Conservation (phyloP, 2,888 invertebrate species). For the Onthophagus sagittarius region DNA sequence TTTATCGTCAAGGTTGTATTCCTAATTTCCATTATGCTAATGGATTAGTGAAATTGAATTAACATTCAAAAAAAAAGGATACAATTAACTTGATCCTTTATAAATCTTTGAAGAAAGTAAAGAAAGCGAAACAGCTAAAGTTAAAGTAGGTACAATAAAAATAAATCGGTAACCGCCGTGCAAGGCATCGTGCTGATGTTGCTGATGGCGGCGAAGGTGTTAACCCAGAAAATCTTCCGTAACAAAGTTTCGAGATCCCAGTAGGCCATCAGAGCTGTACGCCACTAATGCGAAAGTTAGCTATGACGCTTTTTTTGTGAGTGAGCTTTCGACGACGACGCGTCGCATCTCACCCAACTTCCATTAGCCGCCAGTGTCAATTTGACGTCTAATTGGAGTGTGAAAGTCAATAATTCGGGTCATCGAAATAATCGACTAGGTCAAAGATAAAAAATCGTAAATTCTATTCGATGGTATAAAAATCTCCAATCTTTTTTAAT, state of each 20-base stretch:
- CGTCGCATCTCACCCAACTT: background rate
- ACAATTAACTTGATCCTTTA: background rate
- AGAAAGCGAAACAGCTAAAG: background rate
- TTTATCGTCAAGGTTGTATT: background rate
- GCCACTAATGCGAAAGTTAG: slow-evolving; percentile 10
- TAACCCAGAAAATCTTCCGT: slow-evolving; percentile 12
- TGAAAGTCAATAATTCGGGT: background rate
- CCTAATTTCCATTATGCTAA: background rate
- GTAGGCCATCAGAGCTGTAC: background rate
- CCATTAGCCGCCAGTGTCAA: slow-evolving; percentile 1
- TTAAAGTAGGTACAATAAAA: slow-evolving; percentile 1
- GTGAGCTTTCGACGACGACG: background rate
- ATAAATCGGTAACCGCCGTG: background rate
- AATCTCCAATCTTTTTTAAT: background rate
- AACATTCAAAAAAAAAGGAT: too few relatives aligned
- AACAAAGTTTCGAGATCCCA: slow-evolving; percentile 12
- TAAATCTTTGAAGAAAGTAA: background rate
- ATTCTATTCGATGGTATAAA: background rate
- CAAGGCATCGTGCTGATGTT: background rate
- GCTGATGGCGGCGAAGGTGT: background rate
- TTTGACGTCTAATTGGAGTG: background rate
- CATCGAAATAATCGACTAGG: background rate
- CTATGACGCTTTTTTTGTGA: slow-evolving; percentile 7
- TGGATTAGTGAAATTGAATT: too few relatives aligned
- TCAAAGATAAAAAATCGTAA: background rate